Evolutionary conservation across 2,888 invertebrate genomes (phyloP), one percentile per base, ranked within the genome.

Genomic region (Entomobrya multifasciata): DNA sequence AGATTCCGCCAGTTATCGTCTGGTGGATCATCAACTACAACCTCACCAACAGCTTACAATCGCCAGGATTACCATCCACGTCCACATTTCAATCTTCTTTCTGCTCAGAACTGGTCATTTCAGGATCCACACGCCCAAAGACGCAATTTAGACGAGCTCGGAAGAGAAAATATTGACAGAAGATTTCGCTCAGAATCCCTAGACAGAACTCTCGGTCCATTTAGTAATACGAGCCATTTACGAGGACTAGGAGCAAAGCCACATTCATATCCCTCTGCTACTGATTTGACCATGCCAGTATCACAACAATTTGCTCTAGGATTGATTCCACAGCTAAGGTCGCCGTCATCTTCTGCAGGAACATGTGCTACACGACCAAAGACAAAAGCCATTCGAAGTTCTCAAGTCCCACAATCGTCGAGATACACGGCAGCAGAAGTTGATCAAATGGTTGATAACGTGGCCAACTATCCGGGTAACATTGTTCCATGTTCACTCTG

Each of bases 401-500:
- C 89, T 44, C 90, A 90, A 67, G 91, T 91, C n/a, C 91, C 91
- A 1, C 90, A 88, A 13, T 88, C 88, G 11, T 82, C 89, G 5
- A 52, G 91, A 1, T 91, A 91, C 60, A 91, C 90, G 8, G 90
- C 91, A 27, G 88, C 88, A 2, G 90, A 91, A 70, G 91, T 91
- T 17, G 91, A 90, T 77, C 83, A 88, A 41, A 89, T 90, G 89
- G 90, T 90, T 1, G 90, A 90, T 36, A 86, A 86, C 22, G 91
- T 91, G 15, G 88, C 85, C 20, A 88, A 90, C 72, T 89, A 83
- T 65, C 87, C 90, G 17, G 91, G 91, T n/a, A 89, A 89, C 15
- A 87, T 90, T 55, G 90, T 91, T 81, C 91, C 91, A 25, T 91
- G 91, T 65, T 87, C 89, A 15, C 86, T 91, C 62, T 91, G 91